phyloP scores from a whole-genome alignment of 2,888 invertebrate species.

The Drosophila glabriapex region DNA sequence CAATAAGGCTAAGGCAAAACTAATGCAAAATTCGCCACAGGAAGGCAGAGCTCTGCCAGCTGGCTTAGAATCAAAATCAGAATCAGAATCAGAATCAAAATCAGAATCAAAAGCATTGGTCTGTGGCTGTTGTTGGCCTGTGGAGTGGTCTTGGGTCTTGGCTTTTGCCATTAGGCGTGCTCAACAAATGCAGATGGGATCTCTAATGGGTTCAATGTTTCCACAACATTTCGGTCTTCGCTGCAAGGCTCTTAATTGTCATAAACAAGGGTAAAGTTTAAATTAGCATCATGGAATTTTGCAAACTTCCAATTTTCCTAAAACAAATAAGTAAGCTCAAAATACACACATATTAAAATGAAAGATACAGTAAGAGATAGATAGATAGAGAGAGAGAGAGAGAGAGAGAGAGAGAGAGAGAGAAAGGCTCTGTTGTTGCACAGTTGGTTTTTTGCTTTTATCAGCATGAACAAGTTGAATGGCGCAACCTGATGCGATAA shows the following conservation, averaged over 20 bases:
- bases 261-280: conserved; percentile 29
- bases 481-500: conserved; percentile 53
- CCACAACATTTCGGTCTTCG: conserved; percentile 41
- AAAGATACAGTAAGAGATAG: background rate
- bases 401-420: background rate
- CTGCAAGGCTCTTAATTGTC: conserved; percentile 52
- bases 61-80: conserved; percentile 28
- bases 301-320: conserved; percentile 1
- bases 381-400: background rate
- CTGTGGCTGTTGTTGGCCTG: conserved; percentile 22
- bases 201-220: conserved; percentile 63
- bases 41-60: conserved; percentile 42
- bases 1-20: conserved; percentile 62
- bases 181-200: conserved; percentile 58
- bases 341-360: background rate
- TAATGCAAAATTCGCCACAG: conserved; percentile 71
- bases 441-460: conserved; percentile 29
- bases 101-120: conserved; percentile 11
- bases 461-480: conserved; percentile 42
- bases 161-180: conserved; percentile 27
- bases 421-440: background rate
- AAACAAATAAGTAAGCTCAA: background rate
- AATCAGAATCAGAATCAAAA: conserved; percentile 9
- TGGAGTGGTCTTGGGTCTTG: conserved; percentile 26
- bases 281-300: conserved; percentile 50